Evolutionary conservation across 2,888 invertebrate genomes (phyloP).

Genomic region (Drosophila meridiana): DNA sequence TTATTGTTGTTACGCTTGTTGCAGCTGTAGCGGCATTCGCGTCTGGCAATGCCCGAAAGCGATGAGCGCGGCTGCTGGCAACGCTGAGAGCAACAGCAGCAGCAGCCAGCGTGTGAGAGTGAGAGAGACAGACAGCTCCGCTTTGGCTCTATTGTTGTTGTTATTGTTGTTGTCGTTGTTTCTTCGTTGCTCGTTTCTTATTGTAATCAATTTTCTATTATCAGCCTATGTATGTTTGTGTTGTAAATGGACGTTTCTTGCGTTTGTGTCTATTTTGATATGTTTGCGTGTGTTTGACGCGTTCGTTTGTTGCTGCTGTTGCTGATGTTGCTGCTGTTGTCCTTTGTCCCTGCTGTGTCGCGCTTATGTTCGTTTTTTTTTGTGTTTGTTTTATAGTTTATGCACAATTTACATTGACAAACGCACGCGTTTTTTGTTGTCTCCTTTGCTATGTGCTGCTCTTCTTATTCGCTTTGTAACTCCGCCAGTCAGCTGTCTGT

Average conservation of each 20-base stretch:
- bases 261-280: slow-evolving; percentile 52
- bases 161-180: slow-evolving; percentile 14
- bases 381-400: slow-evolving; percentile 18
- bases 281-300: slow-evolving; percentile 45
- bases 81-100: slow-evolving; percentile 42
- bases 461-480: slow-evolving; percentile 28
- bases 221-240: slow-evolving; percentile 3
- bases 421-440: slow-evolving; percentile 26
- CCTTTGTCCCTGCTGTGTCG: slow-evolving; percentile 1
- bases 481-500: slow-evolving; percentile 74
- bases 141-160: slow-evolving; percentile 11
- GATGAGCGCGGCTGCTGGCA: slow-evolving; percentile 48
- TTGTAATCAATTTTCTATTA: slow-evolving; percentile 11
- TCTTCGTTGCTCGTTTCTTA: slow-evolving; percentile 3
- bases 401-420: slow-evolving; percentile 25
- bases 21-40: slow-evolving; percentile 31
- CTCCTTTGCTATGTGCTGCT: slow-evolving; percentile 29
- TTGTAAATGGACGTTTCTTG: slow-evolving; percentile 72
- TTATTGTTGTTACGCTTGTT: slow-evolving; percentile 11
- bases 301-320: slow-evolving; percentile 26
- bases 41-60: slow-evolving; percentile 55
- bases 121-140: slow-evolving; percentile 4
- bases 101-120: slow-evolving; percentile 10
- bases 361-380: not conserved
- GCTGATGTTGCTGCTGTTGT: slow-evolving; percentile 9